phyloP scores from a whole-genome alignment of 2,113 vertebrate genomes.

The Piprites chloris region DNA sequence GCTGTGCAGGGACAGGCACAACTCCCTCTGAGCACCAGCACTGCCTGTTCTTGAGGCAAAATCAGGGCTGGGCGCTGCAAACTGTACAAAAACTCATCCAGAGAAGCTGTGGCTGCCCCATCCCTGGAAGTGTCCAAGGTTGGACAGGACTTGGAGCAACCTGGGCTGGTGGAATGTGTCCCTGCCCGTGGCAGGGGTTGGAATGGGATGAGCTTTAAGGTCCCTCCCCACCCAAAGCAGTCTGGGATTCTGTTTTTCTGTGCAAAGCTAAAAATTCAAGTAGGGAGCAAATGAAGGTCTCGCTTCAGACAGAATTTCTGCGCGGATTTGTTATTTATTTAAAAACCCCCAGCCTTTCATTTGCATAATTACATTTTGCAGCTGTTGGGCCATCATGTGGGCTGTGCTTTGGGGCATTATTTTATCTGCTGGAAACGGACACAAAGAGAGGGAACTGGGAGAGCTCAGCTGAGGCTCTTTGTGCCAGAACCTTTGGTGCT shows the following conservation, averaged over 20 bases:
- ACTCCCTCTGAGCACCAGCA: neutral
- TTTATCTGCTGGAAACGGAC: neutral
- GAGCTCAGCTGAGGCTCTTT: neutral
- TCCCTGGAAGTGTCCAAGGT: neutral
- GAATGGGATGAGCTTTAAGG: neutral
- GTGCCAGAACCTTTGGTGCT: neutral
- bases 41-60: neutral
- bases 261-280: neutral
- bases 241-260: too few relatives aligned
- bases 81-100: neutral
- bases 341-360: neutral
- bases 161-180: fast-evolving
- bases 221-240: neutral
- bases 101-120: neutral
- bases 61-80: neutral
- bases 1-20: fast-evolving
- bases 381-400: neutral
- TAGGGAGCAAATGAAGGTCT: neutral
- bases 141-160: fast-evolving
- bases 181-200: neutral
- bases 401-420: neutral
- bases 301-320: neutral
- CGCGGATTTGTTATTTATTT: neutral
- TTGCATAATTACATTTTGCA: constrained; percentile 23
- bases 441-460: neutral